Evolutionary conservation across 2,797 vertebrate genomes (phyloP).

Genomic region (Helarctos malayanus): DNA sequence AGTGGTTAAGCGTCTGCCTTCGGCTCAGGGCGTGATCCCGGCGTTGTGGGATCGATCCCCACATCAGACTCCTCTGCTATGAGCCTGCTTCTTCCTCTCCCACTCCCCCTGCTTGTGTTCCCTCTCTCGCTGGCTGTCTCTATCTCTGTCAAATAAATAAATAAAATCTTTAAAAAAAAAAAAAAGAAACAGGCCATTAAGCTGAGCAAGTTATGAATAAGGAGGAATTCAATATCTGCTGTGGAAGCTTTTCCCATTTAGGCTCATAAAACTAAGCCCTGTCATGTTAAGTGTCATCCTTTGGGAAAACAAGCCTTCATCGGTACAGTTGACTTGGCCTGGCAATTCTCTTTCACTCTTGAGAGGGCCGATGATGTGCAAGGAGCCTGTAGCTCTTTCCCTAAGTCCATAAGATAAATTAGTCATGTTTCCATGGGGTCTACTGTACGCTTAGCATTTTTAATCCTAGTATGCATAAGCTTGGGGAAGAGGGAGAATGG

Average conservation of each 20-base stretch:
- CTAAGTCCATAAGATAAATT: background rate
- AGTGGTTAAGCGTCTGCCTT: background rate
- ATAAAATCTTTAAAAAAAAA: too few species aligned
- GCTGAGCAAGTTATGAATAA: background rate
- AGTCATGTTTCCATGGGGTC: background rate
- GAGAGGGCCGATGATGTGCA: background rate
- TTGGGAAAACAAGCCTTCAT: background rate
- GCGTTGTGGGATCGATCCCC: background rate
- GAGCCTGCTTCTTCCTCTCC: too few species aligned
- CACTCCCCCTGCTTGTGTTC: too few species aligned
- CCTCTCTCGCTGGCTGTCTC: too few species aligned
- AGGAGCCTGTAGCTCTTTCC: background rate
- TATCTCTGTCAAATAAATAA: too few species aligned
- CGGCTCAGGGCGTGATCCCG: background rate
- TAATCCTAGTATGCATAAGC: background rate
- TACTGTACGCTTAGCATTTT: background rate
- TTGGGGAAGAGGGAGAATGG: background rate
- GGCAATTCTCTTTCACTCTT: background rate
- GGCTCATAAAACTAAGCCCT: background rate
- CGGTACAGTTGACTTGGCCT: background rate
- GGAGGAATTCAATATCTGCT: background rate
- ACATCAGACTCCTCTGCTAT: too few species aligned
- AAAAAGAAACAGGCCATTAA: background rate
- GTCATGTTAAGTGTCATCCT: background rate
- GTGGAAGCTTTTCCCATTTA: background rate